Evolutionary conservation across 2,113 vertebrate species (phyloP).

Genomic region (Pomatorhinus ruficollis): DNA sequence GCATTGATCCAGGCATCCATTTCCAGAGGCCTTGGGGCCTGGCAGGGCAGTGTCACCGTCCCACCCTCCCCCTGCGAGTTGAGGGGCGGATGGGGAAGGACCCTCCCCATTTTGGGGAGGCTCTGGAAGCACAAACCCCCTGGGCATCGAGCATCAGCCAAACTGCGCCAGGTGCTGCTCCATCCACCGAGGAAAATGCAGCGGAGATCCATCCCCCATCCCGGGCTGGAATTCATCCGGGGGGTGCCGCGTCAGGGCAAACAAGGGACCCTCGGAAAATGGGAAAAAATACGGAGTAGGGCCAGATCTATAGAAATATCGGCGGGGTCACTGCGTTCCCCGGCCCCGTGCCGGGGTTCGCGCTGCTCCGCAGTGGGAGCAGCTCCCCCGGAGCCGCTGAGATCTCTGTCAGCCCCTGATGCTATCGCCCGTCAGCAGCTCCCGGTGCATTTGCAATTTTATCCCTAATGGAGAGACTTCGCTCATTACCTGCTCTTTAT

Average conservation of each 20-base stretch:
- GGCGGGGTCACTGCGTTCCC: fast-evolving
- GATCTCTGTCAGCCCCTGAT: conserved; percentile 53
- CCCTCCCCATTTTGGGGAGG: fast-evolving
- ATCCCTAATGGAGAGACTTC: conserved; percentile 32
- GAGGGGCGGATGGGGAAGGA: not conserved
- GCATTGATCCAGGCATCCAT: not conserved
- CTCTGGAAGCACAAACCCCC: not conserved
- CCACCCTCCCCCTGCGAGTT: fast-evolving
- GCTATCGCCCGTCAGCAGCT: conserved; percentile 50
- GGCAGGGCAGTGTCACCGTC: fast-evolving
- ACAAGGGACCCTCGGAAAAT: not conserved
- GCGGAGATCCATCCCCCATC: fast-evolving
- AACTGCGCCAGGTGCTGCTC: not conserved
- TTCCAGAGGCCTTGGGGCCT: not conserved
- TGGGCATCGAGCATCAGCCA: fast-evolving
- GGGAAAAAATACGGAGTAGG: not conserved
- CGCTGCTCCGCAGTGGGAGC: not conserved
- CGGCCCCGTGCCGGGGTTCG: fast-evolving
- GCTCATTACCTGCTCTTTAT: conserved; percentile 49
- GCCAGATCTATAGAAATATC: fast-evolving
- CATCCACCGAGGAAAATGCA: not conserved
- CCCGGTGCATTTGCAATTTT: not conserved
- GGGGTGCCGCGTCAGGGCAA: too few relatives aligned
- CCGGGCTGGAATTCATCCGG: fast-evolving
- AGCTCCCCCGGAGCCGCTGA: not conserved